Evolutionary conservation across 2,797 vertebrate species (phyloP), one percentile per base, ranked within the genome.

Genomic region (Okamejei kenojei): DNA sequence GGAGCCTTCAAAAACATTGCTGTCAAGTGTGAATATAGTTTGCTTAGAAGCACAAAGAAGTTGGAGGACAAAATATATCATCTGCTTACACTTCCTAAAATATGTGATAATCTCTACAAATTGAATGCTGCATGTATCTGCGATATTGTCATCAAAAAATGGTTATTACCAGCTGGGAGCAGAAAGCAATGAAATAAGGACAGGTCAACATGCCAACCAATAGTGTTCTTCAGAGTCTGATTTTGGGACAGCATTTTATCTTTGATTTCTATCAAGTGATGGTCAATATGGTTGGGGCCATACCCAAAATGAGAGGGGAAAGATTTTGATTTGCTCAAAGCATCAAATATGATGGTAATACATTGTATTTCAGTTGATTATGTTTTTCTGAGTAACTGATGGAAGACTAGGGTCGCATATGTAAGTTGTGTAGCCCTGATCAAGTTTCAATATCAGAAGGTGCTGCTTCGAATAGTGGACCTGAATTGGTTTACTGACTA

Each of bases 311-410:
- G 45, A 45, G 45, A 2, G 45, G 21, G 5, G 15, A 17, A 11
- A 17, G 15, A 6, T 32, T 17, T 21, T 13, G 32, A 77, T 15
- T n/a, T 77, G n/a, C 29, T 77, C 7, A 13, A 80, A 19, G 78
- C 1, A 6, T 38, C 13, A n/a, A 32, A 77, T 8, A 9, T 0
- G 1, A n/a, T n/a, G n/a, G n/a, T n/a, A n/a, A n/a, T n/a, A n/a
- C 7, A 13, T n/a, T 8, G 74, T 11, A 2, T 38, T 35, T 15
- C 1, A 79, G 2, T 2, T 32, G 77, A 78, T 32, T 11, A 3
- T 32, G 45, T 35, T 32, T 9, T 13, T 32, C 77, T 13, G 35
- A 78, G 1, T 15, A 78, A 78, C 1, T 32, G 1, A n/a, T 76
- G 73, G 21, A 74, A 74, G 73, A 29, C 73, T 29, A 29, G 23